Evolutionary conservation across 2,113 vertebrate genomes (phyloP), one percentile per base, ranked within the genome.

Genomic region (Salminus brasiliensis): DNA sequence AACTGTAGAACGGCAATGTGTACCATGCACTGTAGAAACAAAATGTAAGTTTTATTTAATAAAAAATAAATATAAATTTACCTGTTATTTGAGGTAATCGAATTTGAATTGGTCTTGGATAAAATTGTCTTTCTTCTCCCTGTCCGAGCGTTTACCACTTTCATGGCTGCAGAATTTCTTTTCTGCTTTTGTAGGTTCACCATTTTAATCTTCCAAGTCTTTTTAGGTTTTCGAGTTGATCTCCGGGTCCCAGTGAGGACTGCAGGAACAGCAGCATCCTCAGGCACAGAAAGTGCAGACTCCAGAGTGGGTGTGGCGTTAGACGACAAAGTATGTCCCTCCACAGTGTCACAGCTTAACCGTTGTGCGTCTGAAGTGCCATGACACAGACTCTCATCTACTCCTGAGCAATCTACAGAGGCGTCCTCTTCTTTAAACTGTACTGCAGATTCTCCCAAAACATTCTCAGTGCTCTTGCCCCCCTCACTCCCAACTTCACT

Each of bases 191-290:
- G 72, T 4, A 75, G 76, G 36, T 49, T 63, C 1, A 79, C 65
- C 15, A 72, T n/a, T 53, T 79, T 83, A 8, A 80, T 29, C 67
- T 83, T 80, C 81, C 77, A 83, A 1, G 59, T 80, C 49, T 74
- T 80, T 66, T 83, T 80, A 8, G 77, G 66, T 11, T 76, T 80
- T 27, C 66, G 34, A 36, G 72, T 47, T 23, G 77, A 83, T 66
- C 81, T 79, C 27, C 81, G 55, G 4, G 55, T 79, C 10, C 23
- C 66, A 1, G 34, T 0, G 5, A n/a, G 12, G 11, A 11, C 13
- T 25, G 60, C 39, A 21, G 27, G 21, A 8, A n/a, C 11, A 10
- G 47, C n/a, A 32, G 30, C 30, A 15, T 68, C 15, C 1, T 67
- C 78, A 63, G 34, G 25, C 3, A 57, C 15, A 1, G 18, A 25